Conservation (phyloP, 2,113 vertebrate species). For the Sterrhoptilus dennistouni region DNA sequence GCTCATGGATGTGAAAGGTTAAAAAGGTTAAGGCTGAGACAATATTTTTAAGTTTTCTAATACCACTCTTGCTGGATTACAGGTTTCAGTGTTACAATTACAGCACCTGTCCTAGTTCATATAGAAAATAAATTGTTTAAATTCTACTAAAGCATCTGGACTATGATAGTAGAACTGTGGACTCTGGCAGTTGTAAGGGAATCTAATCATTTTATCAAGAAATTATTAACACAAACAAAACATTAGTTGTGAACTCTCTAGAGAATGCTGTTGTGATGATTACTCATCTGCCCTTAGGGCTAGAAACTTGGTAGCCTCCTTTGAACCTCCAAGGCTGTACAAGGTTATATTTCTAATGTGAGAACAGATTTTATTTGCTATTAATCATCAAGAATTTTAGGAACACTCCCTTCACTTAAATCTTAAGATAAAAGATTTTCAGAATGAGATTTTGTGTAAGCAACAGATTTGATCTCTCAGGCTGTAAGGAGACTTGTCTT, state of each 20-base stretch:
- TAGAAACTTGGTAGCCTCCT: background rate
- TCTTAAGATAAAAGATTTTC: constrained; percentile 1
- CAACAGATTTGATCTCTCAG: background rate
- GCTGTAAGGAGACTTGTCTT: background rate
- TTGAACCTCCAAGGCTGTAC: background rate
- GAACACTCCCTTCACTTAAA: background rate
- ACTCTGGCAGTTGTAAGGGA: background rate
- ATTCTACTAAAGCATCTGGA: background rate
- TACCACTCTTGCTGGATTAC: background rate
- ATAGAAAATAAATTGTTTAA: background rate
- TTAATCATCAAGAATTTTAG: background rate
- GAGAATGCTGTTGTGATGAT: background rate
- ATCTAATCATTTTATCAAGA: background rate
- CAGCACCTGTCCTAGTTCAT: background rate
- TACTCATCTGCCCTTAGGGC: background rate
- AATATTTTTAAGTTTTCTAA: background rate
- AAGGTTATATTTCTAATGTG: background rate
- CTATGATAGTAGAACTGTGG: background rate
- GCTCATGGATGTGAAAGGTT: background rate
- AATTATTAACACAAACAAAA: background rate
- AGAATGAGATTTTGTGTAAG: background rate
- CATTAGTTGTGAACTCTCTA: background rate
- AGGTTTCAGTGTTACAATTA: background rate
- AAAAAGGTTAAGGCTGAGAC: background rate
- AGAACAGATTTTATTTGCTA: constrained; percentile 6